These are phyloP conservation scores for Oasisia sp. DNA, from an alignment of 2,888 invertebrate genomes.

Conservation along the genomic window DNA sequence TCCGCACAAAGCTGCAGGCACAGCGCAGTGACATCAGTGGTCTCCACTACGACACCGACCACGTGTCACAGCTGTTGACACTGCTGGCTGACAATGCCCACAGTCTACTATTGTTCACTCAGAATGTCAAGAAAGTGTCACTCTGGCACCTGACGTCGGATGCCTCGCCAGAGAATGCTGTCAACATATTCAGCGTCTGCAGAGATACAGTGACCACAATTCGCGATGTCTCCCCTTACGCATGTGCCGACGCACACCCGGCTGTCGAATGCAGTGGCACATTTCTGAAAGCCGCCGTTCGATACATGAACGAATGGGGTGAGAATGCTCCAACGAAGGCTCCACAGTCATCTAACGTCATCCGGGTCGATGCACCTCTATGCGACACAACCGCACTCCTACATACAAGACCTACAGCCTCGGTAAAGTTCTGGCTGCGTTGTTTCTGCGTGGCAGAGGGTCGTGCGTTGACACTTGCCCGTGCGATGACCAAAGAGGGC, in stretches of 20 bases:
- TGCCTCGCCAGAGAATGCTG: slow-evolving; percentile 26
- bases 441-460: not conserved
- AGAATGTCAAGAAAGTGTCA: slow-evolving; percentile 51
- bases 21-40: slow-evolving; percentile 47
- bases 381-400: not conserved
- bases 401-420: not conserved
- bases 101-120: slow-evolving; percentile 57
- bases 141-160: slow-evolving; percentile 49
- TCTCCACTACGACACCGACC: slow-evolving; percentile 45
- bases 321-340: not conserved
- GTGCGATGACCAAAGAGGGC: slow-evolving; percentile 23
- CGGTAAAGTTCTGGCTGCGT: not conserved
- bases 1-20: slow-evolving; percentile 54
- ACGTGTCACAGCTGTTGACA: slow-evolving; percentile 48
- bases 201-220: not conserved
- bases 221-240: not conserved
- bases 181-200: not conserved
- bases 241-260: not conserved
- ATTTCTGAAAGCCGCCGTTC: not conserved
- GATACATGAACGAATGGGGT: not conserved
- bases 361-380: not conserved
- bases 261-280: not conserved
- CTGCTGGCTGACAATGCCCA: slow-evolving; percentile 49
- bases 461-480: not conserved
- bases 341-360: not conserved